Percentiles rank a stretch among this genome's conserved stretches.
These are phyloP conservation scores for Synanthedon formicaeformis DNA, from an alignment of 2,888 invertebrate genomes.

Conservation along the genomic window DNA sequence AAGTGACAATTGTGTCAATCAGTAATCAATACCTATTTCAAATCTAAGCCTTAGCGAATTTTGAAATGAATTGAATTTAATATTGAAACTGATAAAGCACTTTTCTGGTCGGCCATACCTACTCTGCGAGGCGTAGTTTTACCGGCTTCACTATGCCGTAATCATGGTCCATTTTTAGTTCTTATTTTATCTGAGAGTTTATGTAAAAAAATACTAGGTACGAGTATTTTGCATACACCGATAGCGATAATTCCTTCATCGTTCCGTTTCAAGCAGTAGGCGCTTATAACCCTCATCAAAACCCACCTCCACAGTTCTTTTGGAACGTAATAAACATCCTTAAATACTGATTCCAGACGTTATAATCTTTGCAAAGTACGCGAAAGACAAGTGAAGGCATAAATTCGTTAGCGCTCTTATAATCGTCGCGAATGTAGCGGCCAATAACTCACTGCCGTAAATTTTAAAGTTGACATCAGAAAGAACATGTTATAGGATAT, in stretches of 20 bases:
- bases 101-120: too few species aligned
- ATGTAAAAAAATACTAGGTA: neutral
- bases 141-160: too few species aligned
- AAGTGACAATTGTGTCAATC: too few species aligned
- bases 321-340: slow-evolving; percentile 50
- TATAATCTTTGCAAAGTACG: slow-evolving; percentile 48
- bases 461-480: slow-evolving; percentile 69
- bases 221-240: neutral
- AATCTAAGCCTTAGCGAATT: too few species aligned
- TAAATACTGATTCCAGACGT: slow-evolving; percentile 54
- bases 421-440: slow-evolving; percentile 58
- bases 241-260: slow-evolving; percentile 18
- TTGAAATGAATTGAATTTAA: too few species aligned
- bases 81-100: too few species aligned
- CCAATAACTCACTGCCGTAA: slow-evolving; percentile 59
- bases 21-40: too few species aligned
- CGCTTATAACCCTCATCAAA: slow-evolving; percentile 38
- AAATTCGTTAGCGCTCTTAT: slow-evolving; percentile 65
- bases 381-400: slow-evolving; percentile 49
- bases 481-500: slow-evolving; percentile 63
- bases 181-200: too few species aligned
- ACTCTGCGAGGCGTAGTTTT: too few species aligned
- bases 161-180: too few species aligned
- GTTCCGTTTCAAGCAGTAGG: slow-evolving; percentile 14
- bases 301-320: slow-evolving; percentile 45